These are phyloP conservation scores for Ammospiza caudacuta DNA, from an alignment of 2,113 vertebrate genomes.

Conservation along the genomic window DNA sequence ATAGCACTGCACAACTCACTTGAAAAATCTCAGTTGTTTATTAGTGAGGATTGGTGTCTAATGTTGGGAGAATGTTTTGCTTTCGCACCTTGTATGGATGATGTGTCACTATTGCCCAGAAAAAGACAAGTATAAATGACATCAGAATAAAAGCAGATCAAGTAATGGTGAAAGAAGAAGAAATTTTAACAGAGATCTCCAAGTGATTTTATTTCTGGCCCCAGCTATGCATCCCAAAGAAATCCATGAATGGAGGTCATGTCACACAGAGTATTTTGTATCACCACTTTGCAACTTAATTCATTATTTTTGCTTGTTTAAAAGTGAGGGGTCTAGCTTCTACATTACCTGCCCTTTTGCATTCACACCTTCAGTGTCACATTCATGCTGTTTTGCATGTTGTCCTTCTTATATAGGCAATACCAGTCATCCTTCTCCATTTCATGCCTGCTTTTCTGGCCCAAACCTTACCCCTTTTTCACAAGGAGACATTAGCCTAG, in stretches of 20 bases:
- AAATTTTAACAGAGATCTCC: neutral
- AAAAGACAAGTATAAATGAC: neutral
- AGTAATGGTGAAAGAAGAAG: neutral
- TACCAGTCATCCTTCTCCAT: neutral
- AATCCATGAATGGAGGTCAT: neutral
- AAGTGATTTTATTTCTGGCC: neutral
- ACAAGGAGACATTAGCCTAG: fast-evolving
- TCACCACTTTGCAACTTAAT: neutral
- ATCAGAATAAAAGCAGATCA: neutral
- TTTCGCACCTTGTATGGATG: neutral
- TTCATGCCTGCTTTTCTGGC: neutral
- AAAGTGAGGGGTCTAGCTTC: neutral
- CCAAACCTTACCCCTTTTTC: neutral
- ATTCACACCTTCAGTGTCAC: neutral
- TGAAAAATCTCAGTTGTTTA: neutral
- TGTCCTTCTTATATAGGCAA: neutral
- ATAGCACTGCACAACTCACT: neutral
- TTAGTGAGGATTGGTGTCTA: neutral
- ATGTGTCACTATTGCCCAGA: neutral
- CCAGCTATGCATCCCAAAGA: neutral
- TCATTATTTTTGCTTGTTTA: neutral
- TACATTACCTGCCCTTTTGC: neutral
- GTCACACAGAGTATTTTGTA: neutral
- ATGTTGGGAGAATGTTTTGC: neutral
- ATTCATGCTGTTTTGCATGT: neutral